Base-by-base conservation (phyloP, 2,888 invertebrate genomes). In the Troilus luridus region DNA sequence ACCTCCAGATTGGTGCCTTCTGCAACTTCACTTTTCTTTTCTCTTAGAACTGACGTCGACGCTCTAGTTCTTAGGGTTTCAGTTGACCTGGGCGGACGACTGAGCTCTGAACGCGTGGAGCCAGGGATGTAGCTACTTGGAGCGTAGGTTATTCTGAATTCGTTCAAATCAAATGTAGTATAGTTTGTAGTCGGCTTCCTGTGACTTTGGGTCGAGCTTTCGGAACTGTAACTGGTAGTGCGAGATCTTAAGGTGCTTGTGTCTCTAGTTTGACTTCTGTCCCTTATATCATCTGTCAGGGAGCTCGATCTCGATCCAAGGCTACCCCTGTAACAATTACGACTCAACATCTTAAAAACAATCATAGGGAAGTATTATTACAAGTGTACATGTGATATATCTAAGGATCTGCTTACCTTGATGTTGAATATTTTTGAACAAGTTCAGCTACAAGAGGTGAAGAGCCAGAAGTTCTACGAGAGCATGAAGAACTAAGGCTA, bases 1-100 rank as follows among this genome's bases (percentile, higher is more conserved):
- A 92, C 92, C 92, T 92, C 92, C 91, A 91, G 89, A 90, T 89
- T 91, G 90, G 59, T 85, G 91, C 88, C 88, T 88, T 91, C 91
- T 41, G 90, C 89, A 60, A 89, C 85, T 88, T 88, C 89, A 89
- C 77, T 88, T 88, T 77, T 88, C 72, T 91, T 91, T 60, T 91
- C 91, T 91, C 89, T 91, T 41, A 89, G 56, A 27, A 91, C n/a
- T 21, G 91, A n/a, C 14, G 89, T n/a, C 41, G 91, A 77, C 0
- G 91, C 62, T 58, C 91, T 77, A 12, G 89, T 81, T 41, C 91
- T 88, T 11, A 88, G 88, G 67, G 19, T 59, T 62, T 91, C 91
- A 27, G 91, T 67, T n/a, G 91, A 91, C 56, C 72, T 91, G 19
- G 91, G 91, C n/a, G 88, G 90, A 54, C 88, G 91, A 90, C 64